Percentiles rank a stretch among this genome's conserved stretches.
These are phyloP conservation scores for Lasioglossum baleicum DNA, from an alignment of 1,140 invertebrate species.

Conservation along the genomic window DNA sequence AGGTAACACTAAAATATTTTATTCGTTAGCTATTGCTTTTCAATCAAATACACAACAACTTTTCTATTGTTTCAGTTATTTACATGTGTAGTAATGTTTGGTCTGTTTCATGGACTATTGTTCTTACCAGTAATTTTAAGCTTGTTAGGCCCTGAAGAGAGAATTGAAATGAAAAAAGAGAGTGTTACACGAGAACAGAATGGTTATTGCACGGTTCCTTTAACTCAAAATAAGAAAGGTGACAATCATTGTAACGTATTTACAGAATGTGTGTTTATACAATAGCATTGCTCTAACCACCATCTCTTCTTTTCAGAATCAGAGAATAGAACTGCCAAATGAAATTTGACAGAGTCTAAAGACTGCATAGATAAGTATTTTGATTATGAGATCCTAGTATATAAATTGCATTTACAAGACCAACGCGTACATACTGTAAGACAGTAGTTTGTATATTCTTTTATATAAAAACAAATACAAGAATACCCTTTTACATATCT, in stretches of 20 bases:
- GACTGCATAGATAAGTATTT: conserved; percentile 58
- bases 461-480: conserved; percentile 51
- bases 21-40: conserved; percentile 7
- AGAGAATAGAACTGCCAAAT: conserved; percentile 38
- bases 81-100: conserved; percentile 81
- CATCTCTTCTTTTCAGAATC: conserved; percentile 32
- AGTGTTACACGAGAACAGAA: conserved; percentile 59
- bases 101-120: conserved; percentile 81
- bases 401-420: conserved; percentile 29
- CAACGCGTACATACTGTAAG: conserved; percentile 29
- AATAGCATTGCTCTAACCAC: neutral
- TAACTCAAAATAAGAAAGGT: conserved; percentile 50
- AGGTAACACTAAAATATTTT: conserved; percentile 68
- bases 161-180: conserved; percentile 59
- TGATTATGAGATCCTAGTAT: conserved; percentile 33
- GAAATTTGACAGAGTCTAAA: conserved; percentile 32
- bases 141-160: conserved; percentile 78
- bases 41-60: neutral
- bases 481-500: conserved; percentile 11
- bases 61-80: conserved; percentile 75
- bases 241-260: neutral
- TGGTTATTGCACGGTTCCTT: conserved; percentile 63
- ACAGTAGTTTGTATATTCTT: conserved; percentile 36
- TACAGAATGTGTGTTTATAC: conserved; percentile 6
- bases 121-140: conserved; percentile 82